Base-by-base conservation (phyloP, 2,888 invertebrate species). In the Xanthorhoe designata region DNA sequence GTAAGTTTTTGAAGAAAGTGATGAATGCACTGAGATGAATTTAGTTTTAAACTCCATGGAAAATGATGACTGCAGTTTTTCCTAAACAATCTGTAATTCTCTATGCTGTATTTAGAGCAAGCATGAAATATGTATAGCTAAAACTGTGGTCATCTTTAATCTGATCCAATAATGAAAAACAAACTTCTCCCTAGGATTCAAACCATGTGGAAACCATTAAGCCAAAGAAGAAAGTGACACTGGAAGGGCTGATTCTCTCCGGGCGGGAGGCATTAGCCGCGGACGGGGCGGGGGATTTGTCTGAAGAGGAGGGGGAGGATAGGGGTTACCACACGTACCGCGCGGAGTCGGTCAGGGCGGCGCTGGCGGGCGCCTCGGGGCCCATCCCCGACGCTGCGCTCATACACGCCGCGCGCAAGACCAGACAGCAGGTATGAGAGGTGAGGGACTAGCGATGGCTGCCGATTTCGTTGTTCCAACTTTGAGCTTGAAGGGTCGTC, bases 331-430 rank as follows among this genome's bases (percentile, higher is more conserved):
- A 92, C 83, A 86, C 79, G 81, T 92, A 91, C 86, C 92, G 91
- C 66, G 90, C 93, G 63, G 97, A 97, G 83, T 95, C 96, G 72
- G 95, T 98, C 79, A 96, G 97, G 83, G 95, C 96, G 78, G 95
- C 98, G 77, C 92, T 98, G 71, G 86, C 89, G 54, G 96, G 96
- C 61, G 89, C 89, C 89, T 96, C 97, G 82, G 99, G 99, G 15
- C 96, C 96, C 75, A 99, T 99, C 83, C 99, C 99, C 9, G 99
- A 99, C 94, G 99, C 99, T 9, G 98, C 98, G 60, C 97, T 98
- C 95, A 99, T 99, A 86, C 99, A 99, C 93, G 98, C 98, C 74
- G 99, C 99, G 10, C 95, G 99, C 82, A 99, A 99, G 91, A 96
- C 97, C 70, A 94, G 99, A 79, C 99, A 99, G 92, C 95, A 98